Percentiles rank a stretch among this genome's conserved stretches.
These are phyloP conservation scores for Apis mellifera DNA, from an alignment of 1,140 invertebrate species.

Conservation along the genomic window DNA sequence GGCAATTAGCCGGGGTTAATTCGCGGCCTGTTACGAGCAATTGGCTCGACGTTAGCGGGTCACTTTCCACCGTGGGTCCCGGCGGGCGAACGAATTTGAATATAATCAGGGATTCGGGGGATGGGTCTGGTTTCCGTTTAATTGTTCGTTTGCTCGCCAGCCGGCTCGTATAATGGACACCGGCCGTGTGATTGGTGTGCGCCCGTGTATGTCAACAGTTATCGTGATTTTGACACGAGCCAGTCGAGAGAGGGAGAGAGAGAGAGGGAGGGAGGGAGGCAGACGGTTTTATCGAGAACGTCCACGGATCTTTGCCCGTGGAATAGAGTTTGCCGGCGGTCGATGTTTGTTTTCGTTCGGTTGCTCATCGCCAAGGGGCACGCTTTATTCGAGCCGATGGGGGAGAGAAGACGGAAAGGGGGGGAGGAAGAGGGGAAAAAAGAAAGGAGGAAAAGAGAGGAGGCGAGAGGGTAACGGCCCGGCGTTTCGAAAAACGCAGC, in stretches of 20 bases:
- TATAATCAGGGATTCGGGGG: constrained; percentile 42
- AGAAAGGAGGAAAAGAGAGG: not conserved
- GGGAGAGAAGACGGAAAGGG: not conserved
- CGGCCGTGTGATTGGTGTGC: not conserved
- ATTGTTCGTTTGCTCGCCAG: constrained; percentile 32
- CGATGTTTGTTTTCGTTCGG: constrained; percentile 24
- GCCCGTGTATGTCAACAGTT: not conserved
- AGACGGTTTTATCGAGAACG: not conserved
- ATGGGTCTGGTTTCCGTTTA: constrained; percentile 34
- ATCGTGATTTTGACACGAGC: not conserved
- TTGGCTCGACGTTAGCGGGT: constrained; percentile 72
- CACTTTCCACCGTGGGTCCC: constrained; percentile 36
- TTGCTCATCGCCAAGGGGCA: not conserved
- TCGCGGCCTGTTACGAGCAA: constrained; percentile 73
- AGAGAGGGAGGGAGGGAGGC: too few species aligned
- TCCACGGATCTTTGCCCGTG: not conserved
- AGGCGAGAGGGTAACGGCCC: constrained; percentile 34
- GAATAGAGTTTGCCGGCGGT: constrained; percentile 8
- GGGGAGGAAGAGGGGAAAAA: not conserved
- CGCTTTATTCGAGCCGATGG: constrained; percentile 16
- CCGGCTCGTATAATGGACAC: constrained; percentile 1
- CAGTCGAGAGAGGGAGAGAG: not conserved
- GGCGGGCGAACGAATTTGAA: constrained; percentile 57
- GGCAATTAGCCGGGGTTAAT: constrained; percentile 76
- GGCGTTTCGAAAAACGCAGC: too few species aligned